These are phyloP conservation scores for Dasyurus viverrinus DNA, from an alignment of 2,113 vertebrate genomes.

Conservation along the genomic window DNA sequence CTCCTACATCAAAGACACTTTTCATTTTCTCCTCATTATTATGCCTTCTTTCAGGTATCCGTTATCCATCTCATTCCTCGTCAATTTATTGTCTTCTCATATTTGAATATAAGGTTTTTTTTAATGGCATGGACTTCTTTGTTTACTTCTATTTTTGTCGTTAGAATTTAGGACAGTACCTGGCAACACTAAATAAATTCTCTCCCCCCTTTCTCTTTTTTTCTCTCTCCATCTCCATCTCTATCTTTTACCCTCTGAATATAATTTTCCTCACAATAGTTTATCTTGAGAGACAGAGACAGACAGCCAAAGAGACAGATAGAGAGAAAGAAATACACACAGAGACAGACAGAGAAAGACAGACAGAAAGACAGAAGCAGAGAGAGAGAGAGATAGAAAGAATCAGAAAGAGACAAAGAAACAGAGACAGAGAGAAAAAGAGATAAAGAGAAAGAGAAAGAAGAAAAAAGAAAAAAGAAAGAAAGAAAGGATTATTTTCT, in stretches of 20 bases:
- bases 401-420: too few relatives aligned
- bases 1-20: neutral
- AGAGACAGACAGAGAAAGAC: too few relatives aligned
- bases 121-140: neutral
- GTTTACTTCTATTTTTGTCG: neutral
- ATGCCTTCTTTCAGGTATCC: neutral
- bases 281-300: neutral
- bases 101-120: neutral
- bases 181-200: neutral
- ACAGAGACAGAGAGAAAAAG: too few relatives aligned
- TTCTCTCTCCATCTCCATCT: neutral
- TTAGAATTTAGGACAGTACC: neutral
- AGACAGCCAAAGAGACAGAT: too few relatives aligned
- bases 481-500: too few relatives aligned
- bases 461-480: too few relatives aligned
- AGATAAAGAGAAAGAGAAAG: too few relatives aligned
- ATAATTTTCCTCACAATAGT: neutral
- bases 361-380: too few relatives aligned
- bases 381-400: too few relatives aligned
- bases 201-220: neutral
- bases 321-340: too few relatives aligned
- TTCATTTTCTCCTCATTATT: neutral
- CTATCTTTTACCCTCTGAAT: neutral
- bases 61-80: neutral
- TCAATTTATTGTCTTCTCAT: neutral